Percentiles rank a stretch among this genome's conserved stretches.
Evolutionary conservation across 2,888 invertebrate species (phyloP).

Genomic region (Corythucha ciliata): DNA sequence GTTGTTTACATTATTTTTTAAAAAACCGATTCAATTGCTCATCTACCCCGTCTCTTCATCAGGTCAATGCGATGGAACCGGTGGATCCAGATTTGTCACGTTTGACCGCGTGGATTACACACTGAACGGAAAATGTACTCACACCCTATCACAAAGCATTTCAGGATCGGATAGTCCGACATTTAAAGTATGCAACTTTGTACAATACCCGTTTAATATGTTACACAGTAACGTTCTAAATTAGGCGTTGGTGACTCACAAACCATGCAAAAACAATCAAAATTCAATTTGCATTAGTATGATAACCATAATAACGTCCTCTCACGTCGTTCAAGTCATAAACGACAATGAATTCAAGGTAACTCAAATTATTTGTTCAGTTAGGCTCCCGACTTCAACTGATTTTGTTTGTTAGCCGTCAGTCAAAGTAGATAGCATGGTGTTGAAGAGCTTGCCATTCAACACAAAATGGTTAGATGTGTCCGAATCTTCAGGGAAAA

Average conservation of each 20-base stretch:
- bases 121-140: slow-evolving; percentile 76
- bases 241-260: slow-evolving; percentile 61
- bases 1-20: slow-evolving; percentile 38
- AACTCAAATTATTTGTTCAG: slow-evolving; percentile 2
- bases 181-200: slow-evolving; percentile 34
- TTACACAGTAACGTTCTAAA: slow-evolving; percentile 26
- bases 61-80: slow-evolving; percentile 62
- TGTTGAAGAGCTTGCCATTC: too few species aligned
- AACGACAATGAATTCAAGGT: slow-evolving; percentile 14
- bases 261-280: slow-evolving; percentile 52
- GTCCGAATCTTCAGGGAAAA: slow-evolving; percentile 50
- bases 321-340: slow-evolving; percentile 49
- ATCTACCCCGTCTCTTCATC: not conserved
- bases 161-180: slow-evolving; percentile 23
- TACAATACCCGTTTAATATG: not conserved
- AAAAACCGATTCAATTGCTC: not conserved
- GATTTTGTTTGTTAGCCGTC: too few species aligned
- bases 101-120: slow-evolving; percentile 73
- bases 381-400: too few species aligned
- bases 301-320: slow-evolving; percentile 56
- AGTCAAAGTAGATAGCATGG: too few species aligned
- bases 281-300: slow-evolving; percentile 57
- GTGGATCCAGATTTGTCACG: slow-evolving; percentile 69
- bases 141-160: slow-evolving; percentile 55
- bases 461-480: slow-evolving; percentile 55